These are phyloP conservation scores for Coendou prehensilis DNA, from an alignment of 2,797 vertebrate genomes.

Conservation along the genomic window DNA sequence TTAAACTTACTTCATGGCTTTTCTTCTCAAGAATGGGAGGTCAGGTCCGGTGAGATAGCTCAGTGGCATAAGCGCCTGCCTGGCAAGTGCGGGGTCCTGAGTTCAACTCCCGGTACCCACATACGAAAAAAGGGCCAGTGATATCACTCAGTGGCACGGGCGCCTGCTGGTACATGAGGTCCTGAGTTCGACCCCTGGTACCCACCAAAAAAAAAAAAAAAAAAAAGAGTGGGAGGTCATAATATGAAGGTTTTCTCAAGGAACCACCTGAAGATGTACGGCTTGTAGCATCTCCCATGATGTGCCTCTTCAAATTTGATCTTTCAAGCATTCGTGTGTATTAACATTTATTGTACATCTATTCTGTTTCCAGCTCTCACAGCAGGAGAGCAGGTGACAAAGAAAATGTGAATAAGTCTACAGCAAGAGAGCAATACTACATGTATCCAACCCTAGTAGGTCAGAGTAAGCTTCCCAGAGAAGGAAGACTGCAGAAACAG, in stretches of 20 bases:
- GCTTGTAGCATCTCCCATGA: too few relatives aligned
- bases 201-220: too few relatives aligned
- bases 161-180: too few relatives aligned
- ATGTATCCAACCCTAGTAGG: not conserved
- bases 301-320: not conserved
- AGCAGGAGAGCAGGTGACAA: not conserved
- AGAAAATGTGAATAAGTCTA: not conserved
- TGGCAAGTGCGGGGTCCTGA: too few relatives aligned
- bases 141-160: too few relatives aligned
- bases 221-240: not conserved
- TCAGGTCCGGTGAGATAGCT: not conserved
- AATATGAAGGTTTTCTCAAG: not conserved
- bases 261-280: not conserved
- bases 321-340: not conserved
- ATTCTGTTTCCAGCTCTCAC: not conserved
- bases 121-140: too few relatives aligned
- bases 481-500: not conserved
- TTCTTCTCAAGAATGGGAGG: conserved; percentile 48
- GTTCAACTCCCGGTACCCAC: too few relatives aligned
- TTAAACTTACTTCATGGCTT: conserved; percentile 73
- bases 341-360: not conserved
- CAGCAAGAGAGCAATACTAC: not conserved
- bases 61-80: too few relatives aligned
- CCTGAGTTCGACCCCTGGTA: too few relatives aligned
- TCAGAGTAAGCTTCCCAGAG: not conserved